Conservation (phyloP, 1,140 invertebrate species). For the Phenacoccus solenopsis region DNA sequence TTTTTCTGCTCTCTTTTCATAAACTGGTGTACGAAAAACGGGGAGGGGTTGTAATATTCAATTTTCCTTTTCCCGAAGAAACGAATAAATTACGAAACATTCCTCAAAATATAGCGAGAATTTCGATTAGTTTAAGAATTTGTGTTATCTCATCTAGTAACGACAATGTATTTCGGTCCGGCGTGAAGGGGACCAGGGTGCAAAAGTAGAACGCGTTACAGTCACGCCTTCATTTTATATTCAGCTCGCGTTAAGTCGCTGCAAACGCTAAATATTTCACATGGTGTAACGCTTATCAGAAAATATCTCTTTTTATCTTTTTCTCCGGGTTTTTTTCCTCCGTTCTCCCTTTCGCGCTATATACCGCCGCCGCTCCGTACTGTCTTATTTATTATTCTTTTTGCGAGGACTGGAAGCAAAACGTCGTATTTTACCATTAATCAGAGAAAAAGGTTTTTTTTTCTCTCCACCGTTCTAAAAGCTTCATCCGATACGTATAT, state of each 20-base stretch:
- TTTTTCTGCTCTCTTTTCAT: no score
- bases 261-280: background rate
- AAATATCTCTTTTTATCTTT: slow-evolving; percentile 3
- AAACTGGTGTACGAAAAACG: no score
- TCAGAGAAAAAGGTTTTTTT: background rate
- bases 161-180: no score
- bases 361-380: background rate
- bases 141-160: no score
- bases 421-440: background rate
- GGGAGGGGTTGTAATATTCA: no score
- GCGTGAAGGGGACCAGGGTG: background rate
- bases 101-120: no score
- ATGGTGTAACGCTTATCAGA: slow-evolving; percentile 1
- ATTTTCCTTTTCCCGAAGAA: no score
- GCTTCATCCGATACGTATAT: no score
- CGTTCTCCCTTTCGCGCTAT: background rate
- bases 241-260: background rate
- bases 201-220: background rate
- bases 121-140: no score
- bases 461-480: no score
- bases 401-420: background rate
- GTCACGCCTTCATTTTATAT: background rate
- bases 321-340: background rate
- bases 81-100: no score
- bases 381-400: background rate